Conservation (phyloP, 2,113 vertebrate genomes). For the Pomatostomus ruficeps region DNA sequence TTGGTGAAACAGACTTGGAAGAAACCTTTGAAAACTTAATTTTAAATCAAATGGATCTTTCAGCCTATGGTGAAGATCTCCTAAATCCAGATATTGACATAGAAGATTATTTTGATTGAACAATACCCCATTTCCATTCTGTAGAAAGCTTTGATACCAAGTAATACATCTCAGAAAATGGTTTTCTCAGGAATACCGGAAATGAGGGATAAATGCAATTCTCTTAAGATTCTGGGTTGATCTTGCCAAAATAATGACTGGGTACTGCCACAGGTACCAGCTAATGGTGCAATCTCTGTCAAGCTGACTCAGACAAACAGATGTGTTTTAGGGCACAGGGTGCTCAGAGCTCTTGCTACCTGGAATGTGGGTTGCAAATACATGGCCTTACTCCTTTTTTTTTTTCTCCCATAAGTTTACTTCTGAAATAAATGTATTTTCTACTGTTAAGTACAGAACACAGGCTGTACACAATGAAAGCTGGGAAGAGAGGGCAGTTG, state of each 20-base stretch:
- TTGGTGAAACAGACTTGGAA: constrained; percentile 92
- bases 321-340: neutral
- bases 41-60: constrained; percentile 95
- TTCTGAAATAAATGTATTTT: neutral
- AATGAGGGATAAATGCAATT: neutral
- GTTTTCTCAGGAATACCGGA: neutral
- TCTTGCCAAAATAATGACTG: neutral
- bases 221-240: neutral
- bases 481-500: neutral
- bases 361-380: neutral
- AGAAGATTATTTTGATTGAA: constrained; percentile 97
- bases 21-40: constrained; percentile 99
- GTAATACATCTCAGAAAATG: neutral
- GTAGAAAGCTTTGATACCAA: neutral
- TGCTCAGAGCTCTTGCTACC: neutral
- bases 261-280: neutral
- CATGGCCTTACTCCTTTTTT: accelerated
- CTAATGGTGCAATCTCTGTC: accelerated
- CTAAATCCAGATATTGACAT: constrained; percentile 92
- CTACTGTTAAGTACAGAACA: neutral
- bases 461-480: neutral
- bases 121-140: neutral
- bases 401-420: accelerated
- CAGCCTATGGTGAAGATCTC: constrained; percentile 86
- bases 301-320: neutral